Base-by-base conservation (phyloP, 2,888 invertebrate species). In the Cataglyphis rosenhaueri region DNA sequence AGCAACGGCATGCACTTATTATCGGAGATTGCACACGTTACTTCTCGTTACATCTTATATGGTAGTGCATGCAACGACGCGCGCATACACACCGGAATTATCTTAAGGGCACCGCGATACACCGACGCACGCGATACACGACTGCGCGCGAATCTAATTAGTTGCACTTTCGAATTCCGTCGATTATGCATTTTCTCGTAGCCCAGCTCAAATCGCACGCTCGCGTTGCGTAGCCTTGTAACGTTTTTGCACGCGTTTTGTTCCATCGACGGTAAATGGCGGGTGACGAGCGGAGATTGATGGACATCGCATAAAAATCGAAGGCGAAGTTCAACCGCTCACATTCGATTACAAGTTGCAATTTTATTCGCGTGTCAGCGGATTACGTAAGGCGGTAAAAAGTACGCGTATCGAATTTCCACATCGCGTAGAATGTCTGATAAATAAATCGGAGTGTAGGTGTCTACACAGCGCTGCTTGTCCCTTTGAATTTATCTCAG, bases 1-100 rank as follows among this genome's bases (percentile, higher is more conserved):
- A 81, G 74, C 74, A 62, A 82, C 82, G 84, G 88, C 84, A 35
- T 86, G 87, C 84, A 86, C 88, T 91, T 91, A 90, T 91, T 91
- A 89, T 85, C 84, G 85, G 87, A 89, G 89, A 91, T 91, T 89
- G 89, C 88, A 87, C 87, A 86, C 84, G 88, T 88, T 89, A 79
- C 85, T 76, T 89, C 86, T 88, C 86, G 88, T 90, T 91, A 85
- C 87, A 78, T 88, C 84, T 84, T 85, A 85, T 62, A 84, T 52
- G 78, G 78, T 52, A 57, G 71, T 52, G 79, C 79, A 38, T 59
- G 62, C 38, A 61, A 68, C 68, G 65, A 70, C 65, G 75, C 65
- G 44, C 61, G 6, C 15, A 48, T n/a, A 48, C 55, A 10, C 25
- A 10, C 25, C 25, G 18, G 6, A 38, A 12, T 55, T 71, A 12